phyloP scores from a whole-genome alignment of 1,140 invertebrate species.

The Oryctes rhinoceros region DNA sequence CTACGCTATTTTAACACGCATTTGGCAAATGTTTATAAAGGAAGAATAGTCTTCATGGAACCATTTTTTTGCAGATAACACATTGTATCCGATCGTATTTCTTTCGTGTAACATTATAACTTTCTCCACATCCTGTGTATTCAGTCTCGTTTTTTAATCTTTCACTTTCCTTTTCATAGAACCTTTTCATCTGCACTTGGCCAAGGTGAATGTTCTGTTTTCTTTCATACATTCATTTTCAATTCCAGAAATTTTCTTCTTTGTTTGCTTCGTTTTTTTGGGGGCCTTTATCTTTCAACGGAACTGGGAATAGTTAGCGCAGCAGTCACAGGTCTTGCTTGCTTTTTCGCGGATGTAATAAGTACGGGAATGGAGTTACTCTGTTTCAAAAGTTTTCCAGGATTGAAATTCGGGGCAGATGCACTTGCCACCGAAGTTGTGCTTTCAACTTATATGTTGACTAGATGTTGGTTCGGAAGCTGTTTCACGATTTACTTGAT shows the following conservation, averaged over 20 bases:
- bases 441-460: constrained; percentile 38
- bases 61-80: constrained; percentile 39
- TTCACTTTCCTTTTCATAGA: constrained; percentile 34
- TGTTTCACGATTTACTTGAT: too few relatives aligned
- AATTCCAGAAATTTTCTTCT: constrained; percentile 37
- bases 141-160: constrained; percentile 40
- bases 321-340: constrained; percentile 42
- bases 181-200: constrained; percentile 35
- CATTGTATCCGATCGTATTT: constrained; percentile 42
- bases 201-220: constrained; percentile 36
- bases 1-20: constrained; percentile 42
- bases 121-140: constrained; percentile 45
- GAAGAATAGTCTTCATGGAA: constrained; percentile 43
- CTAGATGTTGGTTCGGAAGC: background rate
- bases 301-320: constrained; percentile 44
- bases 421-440: constrained; percentile 42
- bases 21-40: constrained; percentile 43
- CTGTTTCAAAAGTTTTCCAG: constrained; percentile 44
- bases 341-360: constrained; percentile 43
- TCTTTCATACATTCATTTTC: constrained; percentile 42
- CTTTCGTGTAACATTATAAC: constrained; percentile 39
- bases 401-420: constrained; percentile 44
- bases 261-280: constrained; percentile 43
- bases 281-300: constrained; percentile 43
- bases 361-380: constrained; percentile 45